Base-by-base conservation (phyloP, 53 echinoderm and acorn worm genomes). In the Stichopus horrens region DNA sequence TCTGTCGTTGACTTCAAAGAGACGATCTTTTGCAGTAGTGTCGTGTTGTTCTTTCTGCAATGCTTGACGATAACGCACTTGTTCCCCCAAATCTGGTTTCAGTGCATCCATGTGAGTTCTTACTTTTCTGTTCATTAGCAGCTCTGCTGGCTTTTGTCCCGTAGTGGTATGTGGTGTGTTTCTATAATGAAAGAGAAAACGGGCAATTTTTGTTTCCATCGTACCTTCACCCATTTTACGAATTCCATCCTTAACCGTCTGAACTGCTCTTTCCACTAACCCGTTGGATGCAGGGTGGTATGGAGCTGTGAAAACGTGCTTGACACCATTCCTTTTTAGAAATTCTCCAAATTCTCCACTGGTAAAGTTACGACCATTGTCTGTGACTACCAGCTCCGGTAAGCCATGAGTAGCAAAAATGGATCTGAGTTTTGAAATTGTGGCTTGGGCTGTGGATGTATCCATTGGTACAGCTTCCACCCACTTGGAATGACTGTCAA, bases 111-210 rank as follows among this genome's bases (percentile, higher is more conserved):
- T 74, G 23, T 86, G 90, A 4, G 89, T 92, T 79, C 73, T 86
- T 19, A 92, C 86, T 18, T 82, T 76, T 21, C 92, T 21, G 6
- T 74, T 53, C 18, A 92, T 79, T 75, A 92, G 23, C 18, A 92
- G 20, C 63, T 89, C 71, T 6, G 92, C 71, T 23, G 90, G 92
- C 1, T n/a, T n/a, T 20, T 53, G 81, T 7, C 88, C 87, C 73
- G 92, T 92, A 5, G 77, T 91, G 7, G 91, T 21, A n/a, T 92
- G 89, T 73, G 71, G 92, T 57, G 86, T 92, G 57, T 86, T 92
- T 9, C 90, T 22, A 76, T 90, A 92, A 9, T 89, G 89, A 63
- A 89, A 86, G 16, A 92, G 52, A n/a, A 89, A 86, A 5, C 89
- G 53, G n/a, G 86, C 89, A 68, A 57, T 8, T 60, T 92, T 92